Percentiles rank a stretch among this genome's conserved stretches.
Conservation (phyloP, 2,797 vertebrate genomes). For the Lemur catta region DNA sequence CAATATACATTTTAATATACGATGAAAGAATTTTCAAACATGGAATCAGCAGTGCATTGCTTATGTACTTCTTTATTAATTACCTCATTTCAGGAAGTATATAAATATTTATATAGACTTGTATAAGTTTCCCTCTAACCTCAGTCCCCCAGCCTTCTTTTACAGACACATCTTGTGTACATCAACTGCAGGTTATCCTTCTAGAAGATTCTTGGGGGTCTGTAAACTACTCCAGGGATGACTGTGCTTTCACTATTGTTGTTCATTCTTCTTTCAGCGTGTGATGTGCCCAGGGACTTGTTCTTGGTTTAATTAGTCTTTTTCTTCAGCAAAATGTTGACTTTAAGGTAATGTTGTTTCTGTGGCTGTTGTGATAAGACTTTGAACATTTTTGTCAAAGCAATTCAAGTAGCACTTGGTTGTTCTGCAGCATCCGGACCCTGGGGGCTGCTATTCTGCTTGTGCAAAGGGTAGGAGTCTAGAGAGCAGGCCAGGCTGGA, state of each 20-base stretch:
- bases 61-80: not conserved
- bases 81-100: not conserved
- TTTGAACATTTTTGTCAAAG: not conserved
- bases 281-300: not conserved
- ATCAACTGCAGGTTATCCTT: constrained; percentile 15
- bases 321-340: constrained; percentile 36
- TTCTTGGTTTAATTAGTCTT: not conserved
- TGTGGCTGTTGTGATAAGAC: not conserved
- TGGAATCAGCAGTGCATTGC: not conserved
- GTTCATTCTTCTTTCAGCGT: not conserved
- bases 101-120: not conserved
- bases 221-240: not conserved
- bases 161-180: constrained; percentile 1
- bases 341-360: not conserved
- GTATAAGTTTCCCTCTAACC: not conserved
- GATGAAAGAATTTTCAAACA: not conserved
- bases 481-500: not conserved
- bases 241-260: not conserved
- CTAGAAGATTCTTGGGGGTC: not conserved
- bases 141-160: not conserved
- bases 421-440: not conserved
- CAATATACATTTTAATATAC: not conserved
- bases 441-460: not conserved
- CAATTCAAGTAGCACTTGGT: not conserved
- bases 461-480: not conserved